These are phyloP conservation scores for Oreochromis aureus DNA, from an alignment of 2,113 vertebrate genomes.

Conservation along the genomic window DNA sequence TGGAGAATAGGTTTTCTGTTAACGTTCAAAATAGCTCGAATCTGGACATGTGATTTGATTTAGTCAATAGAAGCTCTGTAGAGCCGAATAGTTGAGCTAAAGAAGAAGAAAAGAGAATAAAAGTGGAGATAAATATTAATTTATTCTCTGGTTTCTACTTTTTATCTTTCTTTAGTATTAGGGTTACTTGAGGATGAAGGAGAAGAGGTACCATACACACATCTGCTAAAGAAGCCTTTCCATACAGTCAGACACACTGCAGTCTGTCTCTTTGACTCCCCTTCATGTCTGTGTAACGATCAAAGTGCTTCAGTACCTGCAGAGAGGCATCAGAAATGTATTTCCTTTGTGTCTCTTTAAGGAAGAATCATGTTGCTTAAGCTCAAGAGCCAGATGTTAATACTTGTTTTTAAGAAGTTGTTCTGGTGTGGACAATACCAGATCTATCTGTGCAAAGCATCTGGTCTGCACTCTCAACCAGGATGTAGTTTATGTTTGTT, in stretches of 20 bases:
- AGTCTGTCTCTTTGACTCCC: background rate
- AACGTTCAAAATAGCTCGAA: background rate
- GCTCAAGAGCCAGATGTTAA: background rate
- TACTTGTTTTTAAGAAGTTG: background rate
- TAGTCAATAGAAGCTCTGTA: background rate
- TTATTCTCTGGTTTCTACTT: too few species aligned
- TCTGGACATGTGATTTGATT: background rate
- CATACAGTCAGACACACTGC: background rate
- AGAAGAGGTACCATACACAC: background rate
- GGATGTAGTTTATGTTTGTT: background rate
- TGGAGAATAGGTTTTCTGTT: background rate
- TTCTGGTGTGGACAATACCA: background rate
- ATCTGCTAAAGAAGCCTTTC: background rate
- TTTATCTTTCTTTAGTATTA: background rate
- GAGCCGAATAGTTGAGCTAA: fast-evolving
- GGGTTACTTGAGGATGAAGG: background rate
- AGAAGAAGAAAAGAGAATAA: background rate
- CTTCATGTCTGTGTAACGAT: background rate
- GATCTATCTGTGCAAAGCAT: background rate
- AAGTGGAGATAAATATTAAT: background rate
- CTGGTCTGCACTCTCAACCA: background rate
- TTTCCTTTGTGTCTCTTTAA: background rate
- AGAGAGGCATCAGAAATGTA: background rate
- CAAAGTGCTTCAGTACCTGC: background rate
- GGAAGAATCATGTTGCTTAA: background rate